A percentile compares a stretch with the other conserved stretches of the same genome.
phyloP scores from a whole-genome alignment of 2,888 invertebrate genomes.

The Lasioglossum malachurum region DNA sequence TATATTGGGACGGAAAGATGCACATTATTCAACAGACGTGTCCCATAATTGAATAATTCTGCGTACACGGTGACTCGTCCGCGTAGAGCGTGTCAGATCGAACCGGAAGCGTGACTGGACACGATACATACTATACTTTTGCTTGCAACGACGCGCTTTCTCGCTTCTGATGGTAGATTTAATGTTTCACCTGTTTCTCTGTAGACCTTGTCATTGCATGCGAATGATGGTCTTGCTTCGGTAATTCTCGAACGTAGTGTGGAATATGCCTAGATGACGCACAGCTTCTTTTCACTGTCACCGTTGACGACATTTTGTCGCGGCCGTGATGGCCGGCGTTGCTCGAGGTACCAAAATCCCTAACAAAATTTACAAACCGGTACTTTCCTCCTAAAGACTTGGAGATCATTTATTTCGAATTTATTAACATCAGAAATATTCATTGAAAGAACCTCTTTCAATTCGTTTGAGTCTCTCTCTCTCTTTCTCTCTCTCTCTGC shows the following conservation, averaged over 20 bases:
- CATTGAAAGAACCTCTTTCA: too few species aligned
- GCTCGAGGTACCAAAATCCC: neutral
- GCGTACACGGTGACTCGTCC: slow-evolving; percentile 29
- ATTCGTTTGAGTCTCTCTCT: neutral
- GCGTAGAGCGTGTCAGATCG: slow-evolving; percentile 22
- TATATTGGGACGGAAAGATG: neutral
- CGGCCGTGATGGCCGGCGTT: neutral
- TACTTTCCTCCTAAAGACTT: neutral
- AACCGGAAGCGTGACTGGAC: slow-evolving; percentile 26
- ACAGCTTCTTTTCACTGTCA: slow-evolving; percentile 45
- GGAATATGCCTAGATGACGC: slow-evolving; percentile 47
- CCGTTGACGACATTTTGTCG: neutral
- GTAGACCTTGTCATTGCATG: slow-evolving; percentile 61
- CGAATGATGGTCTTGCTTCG: slow-evolving; percentile 50
- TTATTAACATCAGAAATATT: neutral
- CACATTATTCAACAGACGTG: neutral
- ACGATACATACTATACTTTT: slow-evolving; percentile 10
- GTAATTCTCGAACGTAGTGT: slow-evolving; percentile 40
- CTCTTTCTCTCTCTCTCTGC: too few species aligned
- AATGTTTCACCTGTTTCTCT: slow-evolving; percentile 54
- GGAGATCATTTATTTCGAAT: neutral
- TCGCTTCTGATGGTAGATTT: slow-evolving; percentile 63
- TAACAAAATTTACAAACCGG: neutral
- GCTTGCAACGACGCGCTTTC: slow-evolving; percentile 58
- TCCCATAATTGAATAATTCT: neutral